A percentile compares a stretch with the other conserved stretches of the same genome.
These are phyloP conservation scores for Amblyteles armatorius DNA, from an alignment of 2,888 invertebrate species.

Conservation along the genomic window DNA sequence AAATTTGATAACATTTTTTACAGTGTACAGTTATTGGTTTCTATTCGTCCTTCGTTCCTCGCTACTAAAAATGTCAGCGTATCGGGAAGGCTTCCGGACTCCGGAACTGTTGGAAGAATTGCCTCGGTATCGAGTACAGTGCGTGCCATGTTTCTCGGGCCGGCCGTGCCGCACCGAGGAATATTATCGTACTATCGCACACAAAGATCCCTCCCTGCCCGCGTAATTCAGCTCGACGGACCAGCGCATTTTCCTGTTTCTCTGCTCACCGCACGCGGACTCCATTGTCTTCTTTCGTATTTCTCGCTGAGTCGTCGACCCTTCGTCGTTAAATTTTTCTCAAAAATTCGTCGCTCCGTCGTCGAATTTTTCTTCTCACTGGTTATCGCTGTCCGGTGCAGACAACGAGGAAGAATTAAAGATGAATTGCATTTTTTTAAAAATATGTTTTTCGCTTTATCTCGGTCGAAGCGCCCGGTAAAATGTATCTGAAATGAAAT, in stretches of 20 bases:
- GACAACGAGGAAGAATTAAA: too few species aligned
- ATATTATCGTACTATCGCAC: conserved; percentile 14
- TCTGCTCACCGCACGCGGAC: conserved; percentile 80
- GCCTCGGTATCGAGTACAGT: background rate
- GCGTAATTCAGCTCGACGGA: conserved; percentile 68
- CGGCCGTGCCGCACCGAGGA: background rate
- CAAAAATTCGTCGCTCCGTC: too few species aligned
- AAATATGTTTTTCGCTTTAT: background rate
- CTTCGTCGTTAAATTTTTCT: too few species aligned
- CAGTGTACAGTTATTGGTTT: background rate
- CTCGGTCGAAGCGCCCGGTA: background rate
- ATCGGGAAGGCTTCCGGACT: background rate
- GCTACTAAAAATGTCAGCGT: background rate
- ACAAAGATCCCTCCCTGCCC: conserved; percentile 61
- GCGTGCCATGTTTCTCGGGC: background rate
- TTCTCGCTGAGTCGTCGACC: conserved; percentile 55
- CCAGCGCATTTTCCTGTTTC: conserved; percentile 78
- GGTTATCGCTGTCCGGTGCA: too few species aligned
- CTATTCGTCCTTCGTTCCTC: background rate
- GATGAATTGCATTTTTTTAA: too few species aligned
- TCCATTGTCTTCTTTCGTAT: conserved; percentile 81
- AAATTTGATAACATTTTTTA: too few species aligned
- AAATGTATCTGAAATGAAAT: background rate
- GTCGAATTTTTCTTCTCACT: too few species aligned
- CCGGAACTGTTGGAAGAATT: background rate